phyloP scores from a whole-genome alignment of 2,888 invertebrate species.

The Torymus tubicola region DNA sequence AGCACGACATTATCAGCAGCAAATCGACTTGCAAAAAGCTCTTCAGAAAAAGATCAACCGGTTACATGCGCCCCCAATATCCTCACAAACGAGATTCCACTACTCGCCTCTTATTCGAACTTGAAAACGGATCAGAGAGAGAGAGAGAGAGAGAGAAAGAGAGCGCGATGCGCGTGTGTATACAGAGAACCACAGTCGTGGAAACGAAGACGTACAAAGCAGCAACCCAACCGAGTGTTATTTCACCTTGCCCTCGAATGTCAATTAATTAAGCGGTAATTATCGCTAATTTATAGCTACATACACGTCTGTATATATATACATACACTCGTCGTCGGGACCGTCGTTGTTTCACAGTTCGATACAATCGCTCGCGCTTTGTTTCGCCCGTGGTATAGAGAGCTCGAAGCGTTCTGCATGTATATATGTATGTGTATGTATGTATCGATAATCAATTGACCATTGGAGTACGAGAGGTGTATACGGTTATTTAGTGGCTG shows the following conservation, averaged over 20 bases:
- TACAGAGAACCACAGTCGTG: neutral
- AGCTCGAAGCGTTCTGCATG: neutral
- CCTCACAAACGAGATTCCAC: constrained; percentile 39
- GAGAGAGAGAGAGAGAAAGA: neutral
- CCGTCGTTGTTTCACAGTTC: neutral
- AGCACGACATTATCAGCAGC: too few species aligned
- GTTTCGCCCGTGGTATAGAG: neutral
- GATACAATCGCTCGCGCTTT: constrained; percentile 1
- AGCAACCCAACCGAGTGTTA: neutral
- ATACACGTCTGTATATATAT: neutral
- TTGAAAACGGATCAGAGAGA: constrained; percentile 45
- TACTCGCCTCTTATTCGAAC: constrained; percentile 22
- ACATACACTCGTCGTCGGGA: too few species aligned
- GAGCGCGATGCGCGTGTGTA: too few species aligned
- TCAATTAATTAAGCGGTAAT: constrained; percentile 52
- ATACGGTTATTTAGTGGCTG: neutral
- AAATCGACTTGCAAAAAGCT: too few species aligned
- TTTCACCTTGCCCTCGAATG: constrained; percentile 33
- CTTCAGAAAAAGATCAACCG: neutral
- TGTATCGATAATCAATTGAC: constrained; percentile 44
- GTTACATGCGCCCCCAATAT: neutral
- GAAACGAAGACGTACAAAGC: constrained; percentile 51
- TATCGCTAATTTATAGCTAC: constrained; percentile 37
- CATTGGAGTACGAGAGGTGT: neutral
- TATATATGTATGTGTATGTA: neutral